Percentiles rank a stretch among this genome's conserved stretches.
These are phyloP conservation scores for Argya squamiceps DNA, from an alignment of 2,797 vertebrate species.

Conservation along the genomic window DNA sequence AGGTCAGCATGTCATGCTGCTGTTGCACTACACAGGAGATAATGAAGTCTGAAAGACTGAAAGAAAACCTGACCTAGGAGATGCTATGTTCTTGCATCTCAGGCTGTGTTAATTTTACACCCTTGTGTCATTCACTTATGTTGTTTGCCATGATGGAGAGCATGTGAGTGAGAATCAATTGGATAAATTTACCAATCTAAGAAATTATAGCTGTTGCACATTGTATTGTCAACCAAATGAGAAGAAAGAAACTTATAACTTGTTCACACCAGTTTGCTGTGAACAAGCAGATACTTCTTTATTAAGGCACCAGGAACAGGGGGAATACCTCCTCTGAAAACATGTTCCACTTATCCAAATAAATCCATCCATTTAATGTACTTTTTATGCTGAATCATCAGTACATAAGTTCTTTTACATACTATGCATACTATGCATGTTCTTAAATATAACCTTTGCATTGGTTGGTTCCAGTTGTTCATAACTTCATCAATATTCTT, in stretches of 20 bases:
- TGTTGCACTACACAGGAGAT: not conserved
- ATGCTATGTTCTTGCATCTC: not conserved
- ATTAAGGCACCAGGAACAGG: not conserved
- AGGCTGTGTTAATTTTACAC: not conserved
- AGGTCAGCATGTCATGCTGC: not conserved
- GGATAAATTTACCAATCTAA: not conserved
- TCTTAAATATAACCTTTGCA: not conserved
- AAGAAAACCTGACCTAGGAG: not conserved
- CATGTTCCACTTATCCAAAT: not conserved
- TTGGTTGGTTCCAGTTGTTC: not conserved
- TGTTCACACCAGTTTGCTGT: too few species aligned
- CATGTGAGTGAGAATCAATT: not conserved
- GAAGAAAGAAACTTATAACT: not conserved
- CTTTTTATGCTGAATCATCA: not conserved
- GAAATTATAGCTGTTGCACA: not conserved
- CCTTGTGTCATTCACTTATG: not conserved
- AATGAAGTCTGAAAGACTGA: not conserved
- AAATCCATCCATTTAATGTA: not conserved
- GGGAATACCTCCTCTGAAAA: not conserved
- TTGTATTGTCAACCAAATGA: not conserved
- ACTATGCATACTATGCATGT: too few species aligned
- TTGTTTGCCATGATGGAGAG: not conserved
- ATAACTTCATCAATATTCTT: not conserved
- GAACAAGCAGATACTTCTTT: not conserved
- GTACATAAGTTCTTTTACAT: not conserved